Percentiles rank a stretch among this genome's conserved stretches.
phyloP scores from a whole-genome alignment of 2,113 vertebrate genomes.

The Hydrolagus affinis region DNA sequence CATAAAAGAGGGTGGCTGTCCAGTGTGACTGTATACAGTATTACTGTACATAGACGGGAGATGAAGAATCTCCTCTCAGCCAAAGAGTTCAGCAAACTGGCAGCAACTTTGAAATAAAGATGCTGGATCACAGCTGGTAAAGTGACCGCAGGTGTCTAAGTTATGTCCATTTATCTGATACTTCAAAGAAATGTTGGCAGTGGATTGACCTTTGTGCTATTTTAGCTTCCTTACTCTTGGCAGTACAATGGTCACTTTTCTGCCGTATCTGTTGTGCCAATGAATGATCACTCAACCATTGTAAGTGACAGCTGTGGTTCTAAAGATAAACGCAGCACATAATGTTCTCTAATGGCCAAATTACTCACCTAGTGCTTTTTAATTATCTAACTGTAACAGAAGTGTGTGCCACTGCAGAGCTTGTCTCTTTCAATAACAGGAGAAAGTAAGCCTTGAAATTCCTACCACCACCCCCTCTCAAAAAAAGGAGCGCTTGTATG shows the following conservation, averaged over 20 bases:
- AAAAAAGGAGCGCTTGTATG: neutral
- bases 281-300: neutral
- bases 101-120: conserved; percentile 13
- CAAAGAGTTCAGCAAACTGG: neutral
- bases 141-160: conserved; percentile 45
- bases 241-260: conserved; percentile 27
- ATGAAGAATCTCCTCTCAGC: neutral
- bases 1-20: neutral
- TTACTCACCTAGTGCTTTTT: neutral
- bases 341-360: neutral
- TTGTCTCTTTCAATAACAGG: neutral
- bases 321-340: neutral
- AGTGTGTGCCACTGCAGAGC: too few relatives aligned
- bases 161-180: conserved; percentile 56
- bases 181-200: conserved; percentile 39
- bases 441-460: neutral
- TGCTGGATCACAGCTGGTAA: neutral
- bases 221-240: conserved; percentile 41
- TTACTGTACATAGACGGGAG: neutral
- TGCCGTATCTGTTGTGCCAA: conserved; percentile 30
- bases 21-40: neutral
- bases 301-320: neutral
- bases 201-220: conserved; percentile 36
- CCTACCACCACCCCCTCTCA: neutral
- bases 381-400: neutral